Evolutionary conservation across 2,113 vertebrate genomes (phyloP).

Genomic region (Calyptomena viridis): DNA sequence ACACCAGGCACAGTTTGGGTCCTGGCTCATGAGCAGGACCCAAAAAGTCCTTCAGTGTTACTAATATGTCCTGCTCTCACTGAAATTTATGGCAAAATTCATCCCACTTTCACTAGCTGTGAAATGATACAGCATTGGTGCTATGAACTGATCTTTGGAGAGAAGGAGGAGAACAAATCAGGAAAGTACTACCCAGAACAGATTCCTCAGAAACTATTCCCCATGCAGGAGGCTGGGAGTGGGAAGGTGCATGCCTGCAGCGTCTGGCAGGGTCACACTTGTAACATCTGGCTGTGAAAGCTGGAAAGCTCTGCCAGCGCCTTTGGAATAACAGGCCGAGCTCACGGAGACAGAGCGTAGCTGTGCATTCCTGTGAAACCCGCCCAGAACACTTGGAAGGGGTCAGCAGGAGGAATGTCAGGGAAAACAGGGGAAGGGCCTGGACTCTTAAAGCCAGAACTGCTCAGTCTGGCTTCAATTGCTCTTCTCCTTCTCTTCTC

Average conservation of each 20-base stretch:
- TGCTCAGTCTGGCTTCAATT: slow-evolving; percentile 55
- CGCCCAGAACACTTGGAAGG: slow-evolving; percentile 48
- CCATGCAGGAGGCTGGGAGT: background rate
- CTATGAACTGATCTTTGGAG: background rate
- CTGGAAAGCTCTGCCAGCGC: slow-evolving; percentile 37
- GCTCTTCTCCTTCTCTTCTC: background rate
- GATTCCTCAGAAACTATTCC: background rate
- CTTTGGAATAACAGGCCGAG: background rate
- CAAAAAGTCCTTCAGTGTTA: background rate
- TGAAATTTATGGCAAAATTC: background rate
- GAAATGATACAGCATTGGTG: background rate
- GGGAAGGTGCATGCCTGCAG: slow-evolving; percentile 22
- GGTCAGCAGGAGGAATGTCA: slow-evolving; percentile 50
- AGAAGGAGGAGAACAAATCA: background rate
- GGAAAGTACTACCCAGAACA: background rate
- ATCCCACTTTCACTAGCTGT: background rate
- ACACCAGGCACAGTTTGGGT: background rate
- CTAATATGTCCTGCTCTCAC: background rate
- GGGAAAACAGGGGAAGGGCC: slow-evolving; percentile 28
- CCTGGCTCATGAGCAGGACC: background rate
- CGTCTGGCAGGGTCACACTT: slow-evolving; percentile 48
- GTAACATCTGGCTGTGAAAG: slow-evolving; percentile 70
- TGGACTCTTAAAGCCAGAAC: slow-evolving; percentile 8
- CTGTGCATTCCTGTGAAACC: slow-evolving; percentile 39
- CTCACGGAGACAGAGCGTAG: background rate